These are phyloP conservation scores for Mycalesis mineus DNA, from an alignment of 2,888 invertebrate species.

Conservation along the genomic window DNA sequence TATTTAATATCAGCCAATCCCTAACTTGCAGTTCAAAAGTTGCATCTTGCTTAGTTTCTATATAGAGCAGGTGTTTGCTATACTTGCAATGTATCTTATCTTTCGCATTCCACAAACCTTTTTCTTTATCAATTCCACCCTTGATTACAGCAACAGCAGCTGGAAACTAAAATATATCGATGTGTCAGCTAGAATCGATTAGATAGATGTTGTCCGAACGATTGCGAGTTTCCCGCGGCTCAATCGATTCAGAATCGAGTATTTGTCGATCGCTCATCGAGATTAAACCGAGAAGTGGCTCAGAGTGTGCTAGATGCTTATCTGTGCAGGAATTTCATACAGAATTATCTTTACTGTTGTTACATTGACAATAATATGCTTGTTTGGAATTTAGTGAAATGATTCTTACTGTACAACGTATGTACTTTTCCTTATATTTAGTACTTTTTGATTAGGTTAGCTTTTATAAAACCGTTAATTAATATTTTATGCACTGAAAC, in stretches of 20 bases:
- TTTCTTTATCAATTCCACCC: neutral
- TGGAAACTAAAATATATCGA: constrained; percentile 24
- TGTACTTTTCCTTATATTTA: neutral
- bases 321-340: constrained; percentile 26
- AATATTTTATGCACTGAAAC: too few relatives aligned
- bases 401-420: neutral
- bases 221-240: constrained; percentile 30
- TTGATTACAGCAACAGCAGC: neutral
- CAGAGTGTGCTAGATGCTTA: constrained; percentile 28
- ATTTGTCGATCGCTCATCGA: constrained; percentile 33
- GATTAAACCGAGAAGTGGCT: constrained; percentile 29
- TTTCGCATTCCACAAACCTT: neutral
- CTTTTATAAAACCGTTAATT: too few relatives aligned
- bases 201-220: constrained; percentile 32
- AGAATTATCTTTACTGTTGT: constrained; percentile 25
- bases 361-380: constrained; percentile 20
- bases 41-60: neutral
- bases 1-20: too few relatives aligned
- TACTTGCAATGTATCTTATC: neutral
- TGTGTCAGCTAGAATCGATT: constrained; percentile 34
- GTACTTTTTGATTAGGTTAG: neutral
- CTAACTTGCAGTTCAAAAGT: too few relatives aligned
- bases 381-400: constrained; percentile 13
- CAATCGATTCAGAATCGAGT: constrained; percentile 33
- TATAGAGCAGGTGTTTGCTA: neutral